phyloP scores from a whole-genome alignment of 2,797 vertebrate species.

The Mormyrus proboscirostris region DNA sequence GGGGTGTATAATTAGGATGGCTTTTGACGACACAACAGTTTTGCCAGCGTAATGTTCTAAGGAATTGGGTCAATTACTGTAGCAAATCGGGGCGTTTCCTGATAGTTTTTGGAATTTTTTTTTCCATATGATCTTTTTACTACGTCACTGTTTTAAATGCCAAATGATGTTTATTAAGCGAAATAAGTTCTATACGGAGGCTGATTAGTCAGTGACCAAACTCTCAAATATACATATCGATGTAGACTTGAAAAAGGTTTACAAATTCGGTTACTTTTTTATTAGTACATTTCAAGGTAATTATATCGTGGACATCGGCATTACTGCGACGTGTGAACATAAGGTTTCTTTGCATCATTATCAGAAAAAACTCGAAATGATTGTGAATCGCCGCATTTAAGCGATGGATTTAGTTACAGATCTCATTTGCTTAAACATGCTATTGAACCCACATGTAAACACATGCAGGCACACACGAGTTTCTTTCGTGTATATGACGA shows the following conservation, averaged over 20 bases:
- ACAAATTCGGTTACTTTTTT: background rate
- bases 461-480: background rate
- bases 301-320: background rate
- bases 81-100: background rate
- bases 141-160: background rate
- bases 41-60: background rate
- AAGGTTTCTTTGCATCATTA: background rate
- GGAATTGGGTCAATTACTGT: background rate
- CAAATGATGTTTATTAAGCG: background rate
- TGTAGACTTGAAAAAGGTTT: background rate
- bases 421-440: background rate
- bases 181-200: background rate
- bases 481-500: background rate
- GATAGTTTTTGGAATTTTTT: background rate
- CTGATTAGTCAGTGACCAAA: background rate
- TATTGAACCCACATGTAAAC: background rate
- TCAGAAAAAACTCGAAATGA: background rate
- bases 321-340: background rate
- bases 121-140: background rate
- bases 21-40: background rate
- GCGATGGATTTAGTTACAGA: background rate
- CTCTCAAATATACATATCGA: background rate
- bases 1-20: background rate
- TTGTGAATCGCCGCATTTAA: background rate
- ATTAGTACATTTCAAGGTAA: background rate